Base-by-base conservation (phyloP, 2,113 vertebrate genomes). In the Phylloscopus trochilus region DNA sequence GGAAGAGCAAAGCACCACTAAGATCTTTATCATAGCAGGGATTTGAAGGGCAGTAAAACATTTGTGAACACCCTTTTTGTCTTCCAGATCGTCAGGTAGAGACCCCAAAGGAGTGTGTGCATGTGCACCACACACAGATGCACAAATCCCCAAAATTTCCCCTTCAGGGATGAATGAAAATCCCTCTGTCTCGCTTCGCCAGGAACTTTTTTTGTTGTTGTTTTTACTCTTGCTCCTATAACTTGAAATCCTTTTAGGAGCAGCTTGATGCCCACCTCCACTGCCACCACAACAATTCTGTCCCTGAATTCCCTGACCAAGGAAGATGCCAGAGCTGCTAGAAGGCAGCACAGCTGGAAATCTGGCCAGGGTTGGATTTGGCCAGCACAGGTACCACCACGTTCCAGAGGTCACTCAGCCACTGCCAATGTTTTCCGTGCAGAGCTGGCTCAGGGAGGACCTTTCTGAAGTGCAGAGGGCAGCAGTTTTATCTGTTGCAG, bases 401-500 rank as follows among this genome's bases (percentile, higher is more conserved):
- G 1, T 79, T 83, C 80, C 4, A 0, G 66, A 89, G 66, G 80
- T 81, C 26, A 6, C 44, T 35, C 60, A 82, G 53, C 28, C 67
- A 46, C 67, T 55, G 53, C 75, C 96, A 88, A 43, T 24, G 9
- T 81, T 93, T 89, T 88, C 74, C 0, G 0, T 60, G 67, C 26
- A 44, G 37, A 62, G 46, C 75, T 90, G 72, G n/a, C 9, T 82
- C 49, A 60, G 87, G 93, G 90, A 94, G 92, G 93, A 68, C 53
- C 52, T 73, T 53, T 78, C 62, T 35, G 47, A 91, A 95, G 84
- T 90, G 81, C 88, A 74, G 37, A 94, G 93, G 77, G 90, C 77
- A 95, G 96, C 70, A 89, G 68, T 97, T 98, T 97, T 96, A 78
- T 95, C 96, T 97, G 91, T 79, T 79, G 79, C 68, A 92, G 90